These are phyloP conservation scores for Gavia stellata DNA, from an alignment of 2,113 vertebrate genomes.

Conservation along the genomic window DNA sequence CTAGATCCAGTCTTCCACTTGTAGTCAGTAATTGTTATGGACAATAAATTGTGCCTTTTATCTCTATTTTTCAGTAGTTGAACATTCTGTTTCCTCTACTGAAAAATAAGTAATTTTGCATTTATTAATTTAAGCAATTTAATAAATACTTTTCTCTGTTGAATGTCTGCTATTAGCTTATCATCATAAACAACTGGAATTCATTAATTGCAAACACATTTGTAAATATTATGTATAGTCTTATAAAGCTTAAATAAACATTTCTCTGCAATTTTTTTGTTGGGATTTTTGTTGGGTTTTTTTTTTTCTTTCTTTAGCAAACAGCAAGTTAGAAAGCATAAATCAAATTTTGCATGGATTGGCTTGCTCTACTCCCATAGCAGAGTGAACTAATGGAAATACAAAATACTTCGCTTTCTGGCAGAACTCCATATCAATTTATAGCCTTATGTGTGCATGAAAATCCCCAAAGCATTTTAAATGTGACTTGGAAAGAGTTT, in stretches of 20 bases:
- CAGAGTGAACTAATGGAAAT: neutral
- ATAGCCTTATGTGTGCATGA: neutral
- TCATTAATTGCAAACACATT: neutral
- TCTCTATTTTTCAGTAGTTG: neutral
- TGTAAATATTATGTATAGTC: neutral
- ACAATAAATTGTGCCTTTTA: constrained; percentile 36
- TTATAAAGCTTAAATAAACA: neutral
- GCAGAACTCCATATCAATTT: neutral
- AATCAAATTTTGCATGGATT: neutral
- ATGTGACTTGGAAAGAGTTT: neutral
- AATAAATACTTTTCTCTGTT: constrained; percentile 26
- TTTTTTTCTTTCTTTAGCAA: neutral
- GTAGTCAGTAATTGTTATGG: neutral
- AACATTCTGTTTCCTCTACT: constrained; percentile 51
- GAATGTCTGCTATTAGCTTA: constrained; percentile 22
- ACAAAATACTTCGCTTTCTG: neutral
- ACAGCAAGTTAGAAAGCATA: neutral
- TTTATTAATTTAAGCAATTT: constrained; percentile 51
- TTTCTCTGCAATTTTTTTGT: neutral
- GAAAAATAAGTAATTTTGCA: constrained; percentile 38
- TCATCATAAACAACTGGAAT: constrained; percentile 12
- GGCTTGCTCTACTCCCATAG: neutral
- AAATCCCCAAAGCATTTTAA: neutral
- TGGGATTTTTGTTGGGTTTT: neutral
- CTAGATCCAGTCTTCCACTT: constrained; percentile 23